phyloP scores from a whole-genome alignment of 1,140 invertebrate species.

The Goniozus legneri region DNA sequence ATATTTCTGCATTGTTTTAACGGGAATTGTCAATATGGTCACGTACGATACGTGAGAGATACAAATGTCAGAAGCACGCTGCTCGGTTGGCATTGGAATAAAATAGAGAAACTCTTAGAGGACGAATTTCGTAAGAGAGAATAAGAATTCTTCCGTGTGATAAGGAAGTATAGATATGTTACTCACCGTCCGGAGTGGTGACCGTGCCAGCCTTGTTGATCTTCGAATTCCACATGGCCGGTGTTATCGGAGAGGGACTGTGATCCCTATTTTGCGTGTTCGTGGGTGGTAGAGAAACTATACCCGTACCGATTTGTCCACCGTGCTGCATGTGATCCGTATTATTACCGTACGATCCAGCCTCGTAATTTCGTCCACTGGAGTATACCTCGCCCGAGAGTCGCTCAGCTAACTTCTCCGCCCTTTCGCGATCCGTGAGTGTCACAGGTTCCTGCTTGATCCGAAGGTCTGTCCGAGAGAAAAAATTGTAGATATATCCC shows the following conservation, averaged over 20 bases:
- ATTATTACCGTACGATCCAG: slow-evolving; percentile 38
- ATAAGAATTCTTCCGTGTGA: too few relatives aligned
- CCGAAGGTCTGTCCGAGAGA: slow-evolving; percentile 55
- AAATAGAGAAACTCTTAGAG: too few relatives aligned
- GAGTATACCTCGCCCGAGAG: slow-evolving; percentile 46
- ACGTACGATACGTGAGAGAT: too few relatives aligned
- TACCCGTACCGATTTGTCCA: slow-evolving; percentile 33
- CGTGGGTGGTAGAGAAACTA: slow-evolving; percentile 34
- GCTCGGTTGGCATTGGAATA: too few relatives aligned
- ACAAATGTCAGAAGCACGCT: too few relatives aligned
- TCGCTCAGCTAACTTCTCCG: slow-evolving; percentile 50
- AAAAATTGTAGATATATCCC: neutral
- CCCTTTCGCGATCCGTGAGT: slow-evolving; percentile 51
- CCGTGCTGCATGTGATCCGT: slow-evolving; percentile 41
- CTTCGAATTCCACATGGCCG: slow-evolving; percentile 57
- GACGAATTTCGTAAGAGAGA: too few relatives aligned
- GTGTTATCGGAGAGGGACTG: slow-evolving; percentile 45
- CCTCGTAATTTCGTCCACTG: slow-evolving; percentile 38
- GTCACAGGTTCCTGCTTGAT: slow-evolving; percentile 60
- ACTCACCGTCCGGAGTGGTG: slow-evolving; percentile 61
- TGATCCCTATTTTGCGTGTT: slow-evolving; percentile 51
- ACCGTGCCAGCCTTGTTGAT: slow-evolving; percentile 59
- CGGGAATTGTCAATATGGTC: too few relatives aligned
- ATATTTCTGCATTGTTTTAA: too few relatives aligned
- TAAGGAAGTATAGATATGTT: too few relatives aligned